A percentile compares a stretch with the other conserved stretches of the same genome.
phyloP scores from a whole-genome alignment of 2,888 invertebrate genomes.

The Stenoptilia bipunctidactyla region DNA sequence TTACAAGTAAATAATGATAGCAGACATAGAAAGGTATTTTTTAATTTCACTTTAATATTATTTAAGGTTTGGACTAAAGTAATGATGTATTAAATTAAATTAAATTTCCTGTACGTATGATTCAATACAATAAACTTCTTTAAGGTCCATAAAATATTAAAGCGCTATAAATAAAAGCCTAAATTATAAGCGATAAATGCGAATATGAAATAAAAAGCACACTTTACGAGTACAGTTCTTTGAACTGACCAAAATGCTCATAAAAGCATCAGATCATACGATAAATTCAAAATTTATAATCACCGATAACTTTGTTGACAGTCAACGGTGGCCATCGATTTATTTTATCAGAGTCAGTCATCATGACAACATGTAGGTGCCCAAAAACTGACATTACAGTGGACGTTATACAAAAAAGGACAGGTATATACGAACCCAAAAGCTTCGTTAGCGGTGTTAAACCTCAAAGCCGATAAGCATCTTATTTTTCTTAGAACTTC shows the following conservation, averaged over 20 bases:
- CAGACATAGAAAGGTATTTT: too few species aligned
- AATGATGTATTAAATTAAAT: too few species aligned
- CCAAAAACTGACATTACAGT: constrained; percentile 27
- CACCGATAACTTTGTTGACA: constrained; percentile 43
- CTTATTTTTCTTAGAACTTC: constrained; percentile 59
- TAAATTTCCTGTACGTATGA: too few species aligned
- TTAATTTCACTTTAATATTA: too few species aligned
- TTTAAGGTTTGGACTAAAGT: too few species aligned
- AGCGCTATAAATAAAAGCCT: too few species aligned
- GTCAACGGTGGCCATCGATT: constrained; percentile 56
- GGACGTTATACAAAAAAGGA: constrained; percentile 47
- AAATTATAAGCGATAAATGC: too few species aligned
- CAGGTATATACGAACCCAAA: constrained; percentile 41
- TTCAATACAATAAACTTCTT: too few species aligned
- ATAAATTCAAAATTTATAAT: constrained; percentile 20
- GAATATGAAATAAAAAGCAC: too few species aligned
- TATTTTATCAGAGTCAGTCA: constrained; percentile 19
- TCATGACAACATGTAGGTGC: constrained; percentile 37
- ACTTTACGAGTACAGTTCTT: too few species aligned
- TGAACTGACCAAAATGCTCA: background rate
- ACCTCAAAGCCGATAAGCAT: constrained; percentile 55
- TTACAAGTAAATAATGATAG: too few species aligned
- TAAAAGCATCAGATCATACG: constrained; percentile 1
- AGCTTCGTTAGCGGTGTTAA: constrained; percentile 59
- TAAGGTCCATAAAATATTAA: too few species aligned